Base-by-base conservation (phyloP, 2,888 invertebrate genomes). In the Dendrolimus houi region DNA sequence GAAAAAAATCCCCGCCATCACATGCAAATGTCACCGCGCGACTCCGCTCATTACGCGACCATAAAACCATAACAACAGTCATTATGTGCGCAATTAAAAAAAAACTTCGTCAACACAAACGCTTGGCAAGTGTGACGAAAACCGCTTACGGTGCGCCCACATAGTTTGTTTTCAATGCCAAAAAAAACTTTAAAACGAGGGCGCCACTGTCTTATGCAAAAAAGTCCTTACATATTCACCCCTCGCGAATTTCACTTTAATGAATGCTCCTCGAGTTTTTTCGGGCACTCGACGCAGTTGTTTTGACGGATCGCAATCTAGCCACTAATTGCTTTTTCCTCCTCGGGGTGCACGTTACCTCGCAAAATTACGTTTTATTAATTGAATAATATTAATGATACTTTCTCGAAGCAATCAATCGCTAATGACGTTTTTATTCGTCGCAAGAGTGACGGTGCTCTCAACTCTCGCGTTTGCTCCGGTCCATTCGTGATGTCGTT, bases 331-430 rank as follows among this genome's bases (percentile, higher is more conserved):
- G 89, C 90, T 88, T 90, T 89, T 89, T 85, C 87, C 87, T 86
- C 83, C 75, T 81, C 12, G 88, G 87, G 85, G 85, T 77, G 80
- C 78, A 78, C 79, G 82, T 81, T 80, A 80, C 84, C 77, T 83
- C 77, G 86, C 81, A 72, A 87, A 88, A 89, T 90, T 88, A 87
- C 86, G 80, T 88, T 89, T 87, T 88, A 90, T 90, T 90, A 90
- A 90, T 90, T 90, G 88, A 90, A 90, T 90, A 89, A 87, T 89
- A 89, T 89, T 89, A 90, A 90, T 89, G 90, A 89, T 85, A 85
- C 88, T 85, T 85, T 80, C 81, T 83, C 76, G 74, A 73, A 79
- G 84, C 83, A 74, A 90, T 90, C 88, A 87, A 89, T 89, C 89
- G 87, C 83, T 86, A 87, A 88, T 86, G 86, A 83, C 86, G 86